phyloP scores from a whole-genome alignment of 2,113 vertebrate genomes.

The Prunella himalayana region DNA sequence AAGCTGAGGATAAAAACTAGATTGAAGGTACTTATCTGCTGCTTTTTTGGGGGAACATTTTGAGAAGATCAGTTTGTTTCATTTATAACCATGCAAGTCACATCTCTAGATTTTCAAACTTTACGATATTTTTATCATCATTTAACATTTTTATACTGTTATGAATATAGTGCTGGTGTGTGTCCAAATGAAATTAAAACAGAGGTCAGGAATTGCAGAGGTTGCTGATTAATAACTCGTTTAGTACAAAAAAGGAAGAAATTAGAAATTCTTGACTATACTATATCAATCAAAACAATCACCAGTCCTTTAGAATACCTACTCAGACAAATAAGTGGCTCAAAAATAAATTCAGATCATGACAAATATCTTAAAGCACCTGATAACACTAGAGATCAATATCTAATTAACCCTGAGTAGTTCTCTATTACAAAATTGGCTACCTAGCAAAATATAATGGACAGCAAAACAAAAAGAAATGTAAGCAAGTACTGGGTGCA shows the following conservation, averaged over 20 bases:
- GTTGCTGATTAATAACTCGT: not conserved
- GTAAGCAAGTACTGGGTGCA: not conserved
- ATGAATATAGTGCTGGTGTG: not conserved
- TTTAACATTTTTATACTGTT: too few relatives aligned
- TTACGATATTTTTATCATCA: not conserved
- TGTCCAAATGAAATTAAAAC: not conserved
- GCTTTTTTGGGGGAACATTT: not conserved
- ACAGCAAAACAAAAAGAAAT: not conserved
- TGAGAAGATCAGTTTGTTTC: not conserved
- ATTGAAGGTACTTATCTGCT: not conserved
- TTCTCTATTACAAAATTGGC: not conserved
- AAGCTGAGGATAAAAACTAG: not conserved
- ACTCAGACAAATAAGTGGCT: not conserved
- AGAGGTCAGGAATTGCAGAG: not conserved
- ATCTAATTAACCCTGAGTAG: slow-evolving; percentile 38
- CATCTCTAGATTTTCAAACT: not conserved
- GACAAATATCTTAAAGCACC: slow-evolving; percentile 17
- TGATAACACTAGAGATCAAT: slow-evolving; percentile 29
- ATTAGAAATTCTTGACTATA: not conserved
- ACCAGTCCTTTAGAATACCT: not conserved
- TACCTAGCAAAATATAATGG: not conserved
- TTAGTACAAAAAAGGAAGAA: not conserved
- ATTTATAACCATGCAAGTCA: not conserved
- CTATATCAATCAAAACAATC: not conserved
- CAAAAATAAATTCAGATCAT: slow-evolving; percentile 19